Evolutionary conservation across 2,888 invertebrate genomes (phyloP), one percentile per base, ranked within the genome.

Genomic region (Neoaliturus tenellus): DNA sequence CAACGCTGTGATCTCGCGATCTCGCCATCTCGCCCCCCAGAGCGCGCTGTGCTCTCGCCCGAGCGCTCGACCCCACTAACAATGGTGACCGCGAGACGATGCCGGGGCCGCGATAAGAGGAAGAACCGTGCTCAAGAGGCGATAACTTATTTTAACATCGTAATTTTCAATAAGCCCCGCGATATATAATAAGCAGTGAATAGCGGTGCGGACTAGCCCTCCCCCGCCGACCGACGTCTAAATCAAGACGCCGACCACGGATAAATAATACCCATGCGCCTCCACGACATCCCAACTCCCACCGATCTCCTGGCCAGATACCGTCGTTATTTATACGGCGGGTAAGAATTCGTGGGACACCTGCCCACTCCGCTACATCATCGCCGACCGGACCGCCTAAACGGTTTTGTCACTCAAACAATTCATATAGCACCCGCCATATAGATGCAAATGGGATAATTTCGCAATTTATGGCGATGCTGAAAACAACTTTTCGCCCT

Each of bases 121-220:
- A 39, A 39, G 39, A 69, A 23, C 69, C 69, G 35, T 23, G 73
- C 44, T 75, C 73, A 75, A 75, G 48, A 44, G 73, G 73, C 73
- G 73, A 75, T 75, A 75, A 75, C 73, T 75, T 75, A 75, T 75
- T 75, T 44, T 75, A 75, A 75, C 73, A 75, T 75, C 73, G 73
- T 75, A 75, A 75, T 75, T 75, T 75, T 75, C 73, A 75, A 75
- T 75, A 75, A 75, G 73, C 44, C 28, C 28, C 44, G 48, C 73
- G 73, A 75, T 75, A 75, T 75, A 75, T 75, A 75, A 75, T 75
- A 75, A 23, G 73, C 73, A 75, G 44, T 75, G 73, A 75, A 75
- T 75, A 75, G 73, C 73, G 41, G 73, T 28, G 44, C 69, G 69
- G 69, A 23, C 35, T 39, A 20, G 69, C 39, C 73, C 73, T 75